Conservation (phyloP, 2,888 invertebrate species). For the Frankliniella fusca region DNA sequence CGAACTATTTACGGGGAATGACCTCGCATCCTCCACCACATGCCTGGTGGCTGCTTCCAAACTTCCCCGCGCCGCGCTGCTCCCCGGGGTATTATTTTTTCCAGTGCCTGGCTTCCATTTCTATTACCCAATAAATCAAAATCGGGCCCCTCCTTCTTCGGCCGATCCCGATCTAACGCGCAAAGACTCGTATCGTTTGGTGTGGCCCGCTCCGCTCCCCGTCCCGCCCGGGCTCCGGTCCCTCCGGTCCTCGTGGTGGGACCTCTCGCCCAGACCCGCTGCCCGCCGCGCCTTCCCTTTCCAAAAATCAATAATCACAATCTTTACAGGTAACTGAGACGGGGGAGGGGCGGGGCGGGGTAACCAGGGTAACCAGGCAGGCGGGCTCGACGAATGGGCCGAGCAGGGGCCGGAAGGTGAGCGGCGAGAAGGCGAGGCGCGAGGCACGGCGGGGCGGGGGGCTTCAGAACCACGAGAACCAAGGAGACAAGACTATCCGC, state of each 20-base stretch:
- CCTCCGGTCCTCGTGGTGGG: too few species aligned
- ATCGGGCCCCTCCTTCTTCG: not conserved
- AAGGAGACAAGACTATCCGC: too few species aligned
- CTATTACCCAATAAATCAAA: conserved; percentile 25
- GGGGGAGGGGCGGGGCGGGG: not conserved
- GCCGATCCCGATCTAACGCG: conserved; percentile 4
- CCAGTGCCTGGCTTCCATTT: not conserved
- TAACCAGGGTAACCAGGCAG: too few species aligned
- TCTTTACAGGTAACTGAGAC: conserved; percentile 23
- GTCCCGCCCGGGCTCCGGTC: not conserved
- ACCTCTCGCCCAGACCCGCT: not conserved
- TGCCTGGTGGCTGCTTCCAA: too few species aligned
- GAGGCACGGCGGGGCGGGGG: too few species aligned
- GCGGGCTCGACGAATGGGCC: not conserved
- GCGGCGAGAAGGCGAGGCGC: too few species aligned
- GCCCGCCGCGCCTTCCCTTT: not conserved
- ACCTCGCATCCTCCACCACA: too few species aligned
- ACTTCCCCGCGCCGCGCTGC: too few species aligned
- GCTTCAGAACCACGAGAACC: too few species aligned
- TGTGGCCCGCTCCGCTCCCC: not conserved
- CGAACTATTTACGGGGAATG: too few species aligned
- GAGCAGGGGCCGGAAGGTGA: not conserved
- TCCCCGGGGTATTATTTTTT: not conserved
- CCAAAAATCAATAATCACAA: conserved; percentile 19
- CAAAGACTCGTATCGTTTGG: not conserved